A percentile compares a stretch with the other conserved stretches of the same genome.
Evolutionary conservation across 2,888 invertebrate species (phyloP).

Genomic region (Drosophila meridionalis): DNA sequence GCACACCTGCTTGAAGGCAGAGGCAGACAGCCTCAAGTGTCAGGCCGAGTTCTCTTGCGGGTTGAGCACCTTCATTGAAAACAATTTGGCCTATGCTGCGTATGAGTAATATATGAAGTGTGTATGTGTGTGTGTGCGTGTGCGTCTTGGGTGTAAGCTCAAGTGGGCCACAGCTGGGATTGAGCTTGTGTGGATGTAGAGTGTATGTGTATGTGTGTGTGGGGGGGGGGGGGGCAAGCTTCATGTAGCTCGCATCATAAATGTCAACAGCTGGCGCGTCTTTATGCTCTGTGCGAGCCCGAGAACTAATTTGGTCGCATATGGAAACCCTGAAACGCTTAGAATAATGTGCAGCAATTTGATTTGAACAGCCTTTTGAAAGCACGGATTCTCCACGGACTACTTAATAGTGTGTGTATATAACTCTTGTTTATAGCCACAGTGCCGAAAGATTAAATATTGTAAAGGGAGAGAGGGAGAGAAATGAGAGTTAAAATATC

Average conservation of each 20-base stretch:
- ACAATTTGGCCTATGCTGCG: slow-evolving; percentile 67
- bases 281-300: slow-evolving; percentile 11
- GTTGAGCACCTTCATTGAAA: slow-evolving; percentile 63
- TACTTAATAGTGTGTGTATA: slow-evolving; percentile 5
- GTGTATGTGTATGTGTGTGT: neutral
- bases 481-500: neutral
- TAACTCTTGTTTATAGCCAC: neutral
- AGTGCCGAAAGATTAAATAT: too few species aligned
- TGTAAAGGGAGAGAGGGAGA: neutral
- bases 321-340: slow-evolving; percentile 34
- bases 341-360: slow-evolving; percentile 37
- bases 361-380: slow-evolving; percentile 33
- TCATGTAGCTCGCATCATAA: slow-evolving; percentile 52
- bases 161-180: slow-evolving; percentile 7
- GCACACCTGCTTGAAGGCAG: slow-evolving; percentile 43
- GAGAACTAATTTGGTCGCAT: slow-evolving; percentile 27
- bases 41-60: slow-evolving; percentile 48
- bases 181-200: neutral
- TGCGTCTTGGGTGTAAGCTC: slow-evolving; percentile 13
- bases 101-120: slow-evolving; percentile 67
- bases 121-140: slow-evolving; percentile 8
- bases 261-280: slow-evolving; percentile 58
- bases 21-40: slow-evolving; percentile 67
- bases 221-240: neutral
- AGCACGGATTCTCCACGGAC: slow-evolving; percentile 1